These are phyloP conservation scores for Argyra leucocephala DNA, from an alignment of 2,888 invertebrate species.

Conservation along the genomic window DNA sequence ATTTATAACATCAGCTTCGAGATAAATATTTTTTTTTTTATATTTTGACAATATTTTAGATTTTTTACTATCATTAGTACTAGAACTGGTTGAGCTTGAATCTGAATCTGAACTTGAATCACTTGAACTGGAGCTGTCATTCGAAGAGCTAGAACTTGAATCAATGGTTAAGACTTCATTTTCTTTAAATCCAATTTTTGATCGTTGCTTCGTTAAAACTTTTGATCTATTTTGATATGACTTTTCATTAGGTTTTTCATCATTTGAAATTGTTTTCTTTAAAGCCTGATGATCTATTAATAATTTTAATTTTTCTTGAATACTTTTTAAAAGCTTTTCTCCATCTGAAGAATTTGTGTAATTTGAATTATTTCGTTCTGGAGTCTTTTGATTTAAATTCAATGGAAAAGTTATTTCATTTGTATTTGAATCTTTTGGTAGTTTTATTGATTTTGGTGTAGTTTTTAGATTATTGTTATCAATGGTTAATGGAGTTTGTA, in stretches of 20 bases:
- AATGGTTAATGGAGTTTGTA: too few relatives aligned
- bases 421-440: neutral
- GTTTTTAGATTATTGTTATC: too few relatives aligned
- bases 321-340: neutral
- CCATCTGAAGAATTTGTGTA: too few relatives aligned
- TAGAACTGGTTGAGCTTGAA: constrained; percentile 23
- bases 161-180: neutral
- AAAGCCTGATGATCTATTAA: neutral
- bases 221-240: neutral
- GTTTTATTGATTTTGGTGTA: neutral
- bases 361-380: too few relatives aligned
- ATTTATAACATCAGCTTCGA: constrained; percentile 28
- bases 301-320: neutral
- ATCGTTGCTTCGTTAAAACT: neutral
- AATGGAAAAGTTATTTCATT: neutral
- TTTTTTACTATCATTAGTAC: constrained; percentile 25
- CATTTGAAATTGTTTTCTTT: too few relatives aligned
- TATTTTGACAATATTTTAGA: constrained; percentile 24
- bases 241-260: neutral
- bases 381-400: neutral
- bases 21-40: neutral
- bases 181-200: neutral
- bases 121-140: constrained; percentile 19
- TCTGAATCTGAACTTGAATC: constrained; percentile 23
- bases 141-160: constrained; percentile 17